Percentiles rank a stretch among this genome's conserved stretches.
Evolutionary conservation across 2,888 invertebrate genomes (phyloP).

Genomic region (Mimas tiliae): DNA sequence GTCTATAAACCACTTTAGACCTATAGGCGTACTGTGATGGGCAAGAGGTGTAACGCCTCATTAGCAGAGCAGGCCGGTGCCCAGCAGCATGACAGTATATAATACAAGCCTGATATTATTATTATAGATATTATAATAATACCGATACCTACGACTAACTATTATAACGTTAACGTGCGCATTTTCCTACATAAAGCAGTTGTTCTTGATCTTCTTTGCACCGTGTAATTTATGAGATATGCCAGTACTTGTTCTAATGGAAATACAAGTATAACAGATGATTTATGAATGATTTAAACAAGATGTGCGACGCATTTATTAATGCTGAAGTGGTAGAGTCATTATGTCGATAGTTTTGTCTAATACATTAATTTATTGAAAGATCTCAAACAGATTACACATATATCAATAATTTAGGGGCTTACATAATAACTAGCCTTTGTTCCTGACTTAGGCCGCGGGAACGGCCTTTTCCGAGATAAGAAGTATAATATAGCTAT

Average conservation of each 20-base stretch:
- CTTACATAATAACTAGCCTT: too few species aligned
- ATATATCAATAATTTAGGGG: too few species aligned
- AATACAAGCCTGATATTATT: not conserved
- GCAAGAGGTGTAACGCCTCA: too few species aligned
- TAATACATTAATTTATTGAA: not conserved
- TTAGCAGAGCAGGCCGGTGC: too few species aligned
- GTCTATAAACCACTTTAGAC: too few species aligned
- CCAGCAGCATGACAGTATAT: too few species aligned
- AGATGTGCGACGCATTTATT: not conserved
- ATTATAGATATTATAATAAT: not conserved
- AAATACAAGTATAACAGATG: not conserved
- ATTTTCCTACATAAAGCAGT: constrained; percentile 14
- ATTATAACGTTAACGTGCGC: not conserved
- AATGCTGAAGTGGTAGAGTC: not conserved
- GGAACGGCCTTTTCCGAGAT: too few species aligned
- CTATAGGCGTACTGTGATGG: too few species aligned
- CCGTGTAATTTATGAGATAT: not conserved
- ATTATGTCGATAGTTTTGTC: not conserved
- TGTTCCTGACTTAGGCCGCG: too few species aligned
- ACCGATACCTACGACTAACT: not conserved
- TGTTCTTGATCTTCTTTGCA: constrained; percentile 16
- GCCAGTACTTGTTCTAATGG: not conserved
- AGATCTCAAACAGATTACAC: too few species aligned
- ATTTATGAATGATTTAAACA: not conserved
- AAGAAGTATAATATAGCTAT: too few species aligned